These are phyloP conservation scores for Anastatus disparis DNA, from an alignment of 1,140 invertebrate species.

Conservation along the genomic window DNA sequence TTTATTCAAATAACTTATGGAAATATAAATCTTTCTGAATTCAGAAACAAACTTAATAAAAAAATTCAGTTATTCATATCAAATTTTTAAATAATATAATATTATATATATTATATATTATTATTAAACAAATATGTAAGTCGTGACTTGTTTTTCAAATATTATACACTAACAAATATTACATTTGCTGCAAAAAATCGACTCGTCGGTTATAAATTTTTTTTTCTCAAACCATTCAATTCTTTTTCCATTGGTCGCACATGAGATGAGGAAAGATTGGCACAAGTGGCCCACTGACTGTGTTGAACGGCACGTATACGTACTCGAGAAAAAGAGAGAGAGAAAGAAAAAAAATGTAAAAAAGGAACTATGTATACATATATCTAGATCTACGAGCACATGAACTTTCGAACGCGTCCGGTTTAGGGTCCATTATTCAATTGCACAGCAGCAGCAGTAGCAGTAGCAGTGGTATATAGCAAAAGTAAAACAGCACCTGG, in stretches of 20 bases:
- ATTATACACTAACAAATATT: too few relatives aligned
- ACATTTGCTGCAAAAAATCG: too few relatives aligned
- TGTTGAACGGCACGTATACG: neutral
- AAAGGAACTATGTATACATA: neutral
- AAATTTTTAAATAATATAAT: too few relatives aligned
- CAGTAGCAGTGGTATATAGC: too few relatives aligned
- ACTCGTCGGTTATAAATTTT: neutral
- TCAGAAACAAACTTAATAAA: too few relatives aligned
- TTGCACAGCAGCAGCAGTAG: too few relatives aligned
- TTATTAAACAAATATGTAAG: too few relatives aligned
- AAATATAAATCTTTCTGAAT: too few relatives aligned
- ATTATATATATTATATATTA: too few relatives aligned
- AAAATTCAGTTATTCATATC: too few relatives aligned
- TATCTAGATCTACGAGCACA: neutral
- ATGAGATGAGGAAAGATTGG: slow-evolving; percentile 33
- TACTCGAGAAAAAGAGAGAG: slow-evolving; percentile 9
- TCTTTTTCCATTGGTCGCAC: slow-evolving; percentile 9
- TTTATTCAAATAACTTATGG: too few relatives aligned
- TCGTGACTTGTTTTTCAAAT: too few relatives aligned
- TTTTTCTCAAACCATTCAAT: neutral
- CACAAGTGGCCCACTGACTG: slow-evolving; percentile 42
- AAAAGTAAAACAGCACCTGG: slow-evolving; percentile 57
- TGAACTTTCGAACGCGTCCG: slow-evolving; percentile 13
- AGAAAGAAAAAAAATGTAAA: neutral
- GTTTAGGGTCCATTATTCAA: slow-evolving; percentile 6